Percentiles rank a stretch among this genome's conserved stretches.
These are phyloP conservation scores for Melanotaenia trifasciata DNA, from an alignment of 2,797 vertebrate genomes.

Conservation along the genomic window DNA sequence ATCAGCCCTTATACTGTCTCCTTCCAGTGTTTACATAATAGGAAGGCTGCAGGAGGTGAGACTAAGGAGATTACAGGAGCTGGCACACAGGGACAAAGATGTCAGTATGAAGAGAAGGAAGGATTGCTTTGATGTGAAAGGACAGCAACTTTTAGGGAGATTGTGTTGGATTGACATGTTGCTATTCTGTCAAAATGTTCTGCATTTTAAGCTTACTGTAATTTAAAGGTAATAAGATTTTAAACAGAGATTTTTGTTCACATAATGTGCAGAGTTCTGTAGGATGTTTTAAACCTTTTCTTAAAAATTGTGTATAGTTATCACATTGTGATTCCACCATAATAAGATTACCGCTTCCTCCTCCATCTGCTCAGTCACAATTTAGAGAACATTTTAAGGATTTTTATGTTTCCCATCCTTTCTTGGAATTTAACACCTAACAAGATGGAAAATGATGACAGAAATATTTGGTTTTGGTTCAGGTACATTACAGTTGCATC, in stretches of 20 bases:
- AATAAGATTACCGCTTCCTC: no score
- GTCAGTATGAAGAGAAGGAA: conserved; percentile 30
- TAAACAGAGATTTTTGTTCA: no score
- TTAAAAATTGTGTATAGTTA: no score
- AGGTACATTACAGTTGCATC: background rate
- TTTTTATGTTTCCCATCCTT: background rate
- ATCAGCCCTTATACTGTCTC: conserved; percentile 60
- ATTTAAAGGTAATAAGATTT: background rate
- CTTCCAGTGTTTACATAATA: conserved; percentile 66
- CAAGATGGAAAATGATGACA: background rate
- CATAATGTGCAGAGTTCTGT: no score
- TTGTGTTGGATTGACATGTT: background rate
- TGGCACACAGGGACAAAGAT: conserved; percentile 50
- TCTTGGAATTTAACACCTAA: background rate
- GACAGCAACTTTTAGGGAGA: background rate
- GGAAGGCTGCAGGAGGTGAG: conserved; percentile 54
- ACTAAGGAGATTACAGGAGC: conserved; percentile 75
- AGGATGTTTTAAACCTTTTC: no score
- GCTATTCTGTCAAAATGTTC: background rate
- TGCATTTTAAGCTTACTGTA: background rate
- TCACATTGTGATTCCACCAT: no score
- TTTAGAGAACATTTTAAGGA: no score
- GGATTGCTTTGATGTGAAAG: background rate
- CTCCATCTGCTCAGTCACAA: no score
- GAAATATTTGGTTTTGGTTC: background rate